Base-by-base conservation (phyloP, 1,140 invertebrate species). In the Leptopilina clavipes region DNA sequence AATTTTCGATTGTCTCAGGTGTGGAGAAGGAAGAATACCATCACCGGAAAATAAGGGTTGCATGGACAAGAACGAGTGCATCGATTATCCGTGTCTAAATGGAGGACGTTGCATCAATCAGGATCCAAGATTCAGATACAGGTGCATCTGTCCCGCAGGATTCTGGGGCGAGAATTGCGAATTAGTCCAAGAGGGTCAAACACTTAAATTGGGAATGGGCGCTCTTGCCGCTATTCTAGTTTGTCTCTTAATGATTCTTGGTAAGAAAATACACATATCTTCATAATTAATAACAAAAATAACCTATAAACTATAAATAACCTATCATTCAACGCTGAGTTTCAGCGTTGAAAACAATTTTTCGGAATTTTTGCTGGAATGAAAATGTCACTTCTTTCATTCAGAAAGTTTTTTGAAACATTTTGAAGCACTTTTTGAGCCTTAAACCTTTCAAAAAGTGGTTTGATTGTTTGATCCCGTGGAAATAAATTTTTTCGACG, bases 151-250 rank as follows among this genome's bases (percentile, higher is more conserved):
- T 88, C 95, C 95, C 5, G 94, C 95, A 76, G 97, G 97, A 52
- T 99, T 96, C 91, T 97, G 94, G 93, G 98, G 98, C 73, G 95
- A 96, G 84, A 96, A 98, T 89, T 99, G 98, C 91, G 96, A 98
- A 88, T 92, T 97, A 71, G 94, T 97, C 48, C 96, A 97, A 87
- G 96, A 98, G 88, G 97, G 96, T 78, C 96, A 97, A 90, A 97
- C 96, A 70, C 92, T 98, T 76, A 96, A 97, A 88, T 93, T 98
- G 73, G 97, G 96, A 90, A 97, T 97, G 95, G 97, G 97, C 74
- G 97, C 97, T 65, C 91, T 98, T 78, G 97, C 97, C 59, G 96
- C 97, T 79, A 98, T 98, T 86, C 92, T 98, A 86, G 96, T 98
- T 89, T 98, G 97, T 91, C 94, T 98, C 78, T 93, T 98, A 86